Conservation (phyloP, 2,113 vertebrate species). For the Sphaerodactylus townsendi region DNA sequence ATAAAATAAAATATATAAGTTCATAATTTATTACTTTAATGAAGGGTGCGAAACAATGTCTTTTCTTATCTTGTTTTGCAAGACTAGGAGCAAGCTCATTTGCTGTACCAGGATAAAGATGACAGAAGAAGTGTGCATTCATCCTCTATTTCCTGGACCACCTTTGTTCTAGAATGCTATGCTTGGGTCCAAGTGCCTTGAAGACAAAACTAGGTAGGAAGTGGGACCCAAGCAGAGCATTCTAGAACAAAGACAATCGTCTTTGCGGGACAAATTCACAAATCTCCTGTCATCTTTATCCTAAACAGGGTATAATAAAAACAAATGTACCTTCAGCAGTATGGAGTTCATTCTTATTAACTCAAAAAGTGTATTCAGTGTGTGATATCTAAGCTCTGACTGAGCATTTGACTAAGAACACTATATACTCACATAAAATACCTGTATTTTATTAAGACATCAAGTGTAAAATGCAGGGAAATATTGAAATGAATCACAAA, state of each 20-base stretch:
- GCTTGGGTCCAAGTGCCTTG: no score
- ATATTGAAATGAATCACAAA: conserved; percentile 40
- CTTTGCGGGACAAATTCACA: no score
- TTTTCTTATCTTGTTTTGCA: conserved; percentile 13
- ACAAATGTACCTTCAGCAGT: neutral
- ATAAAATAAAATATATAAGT: no score
- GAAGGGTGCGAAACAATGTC: neutral
- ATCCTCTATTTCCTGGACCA: no score
- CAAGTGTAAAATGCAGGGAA: conserved; percentile 31
- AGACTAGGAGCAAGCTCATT: neutral
- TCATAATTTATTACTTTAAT: neutral
- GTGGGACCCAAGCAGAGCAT: no score
- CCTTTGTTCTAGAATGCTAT: no score
- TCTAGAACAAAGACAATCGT: no score
- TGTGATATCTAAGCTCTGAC: neutral
- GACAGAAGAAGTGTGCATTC: no score
- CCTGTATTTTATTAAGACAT: conserved; percentile 17
- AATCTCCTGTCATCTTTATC: no score
- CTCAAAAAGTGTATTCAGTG: neutral
- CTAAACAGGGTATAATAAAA: no score
- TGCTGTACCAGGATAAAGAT: no score
- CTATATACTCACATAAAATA: conserved; percentile 7
- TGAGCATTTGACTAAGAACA: conserved; percentile 12
- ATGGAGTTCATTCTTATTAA: neutral
- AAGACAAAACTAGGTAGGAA: no score